Conservation (phyloP, 2,888 invertebrate genomes). For the Cybosia mesomella region DNA sequence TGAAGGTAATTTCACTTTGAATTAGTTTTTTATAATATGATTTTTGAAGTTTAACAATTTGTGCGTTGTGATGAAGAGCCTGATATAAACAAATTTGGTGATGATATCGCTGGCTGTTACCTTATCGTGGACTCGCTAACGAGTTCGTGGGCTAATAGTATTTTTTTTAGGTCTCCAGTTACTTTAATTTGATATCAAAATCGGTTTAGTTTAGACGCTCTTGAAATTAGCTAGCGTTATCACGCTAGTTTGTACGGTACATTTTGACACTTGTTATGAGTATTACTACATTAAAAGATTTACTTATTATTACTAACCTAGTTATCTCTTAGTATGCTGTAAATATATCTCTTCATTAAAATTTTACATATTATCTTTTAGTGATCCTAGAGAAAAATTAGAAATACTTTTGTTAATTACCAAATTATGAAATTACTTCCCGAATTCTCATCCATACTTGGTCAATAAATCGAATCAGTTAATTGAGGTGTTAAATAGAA, state of each 20-base stretch:
- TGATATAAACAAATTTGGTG: too few species aligned
- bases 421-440: slow-evolving; percentile 50
- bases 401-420: slow-evolving; percentile 12
- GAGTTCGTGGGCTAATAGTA: too few species aligned
- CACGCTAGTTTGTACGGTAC: not conserved
- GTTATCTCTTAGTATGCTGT: not conserved
- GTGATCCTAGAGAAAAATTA: not conserved
- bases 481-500: slow-evolving; percentile 70
- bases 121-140: too few species aligned
- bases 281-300: not conserved
- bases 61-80: too few species aligned
- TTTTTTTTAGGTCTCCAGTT: too few species aligned
- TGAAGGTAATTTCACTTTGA: slow-evolving; percentile 14
- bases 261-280: not conserved
- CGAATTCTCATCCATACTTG: slow-evolving; percentile 55
- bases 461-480: slow-evolving; percentile 68
- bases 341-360: not conserved
- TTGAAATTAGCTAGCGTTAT: too few species aligned
- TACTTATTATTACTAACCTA: not conserved
- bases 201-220: too few species aligned
- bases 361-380: not conserved
- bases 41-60: not conserved
- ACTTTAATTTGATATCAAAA: too few species aligned
- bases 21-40: not conserved
- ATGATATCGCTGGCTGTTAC: too few species aligned